Conservation (phyloP, 2,113 vertebrate species). For the Aramus guarauna region DNA sequence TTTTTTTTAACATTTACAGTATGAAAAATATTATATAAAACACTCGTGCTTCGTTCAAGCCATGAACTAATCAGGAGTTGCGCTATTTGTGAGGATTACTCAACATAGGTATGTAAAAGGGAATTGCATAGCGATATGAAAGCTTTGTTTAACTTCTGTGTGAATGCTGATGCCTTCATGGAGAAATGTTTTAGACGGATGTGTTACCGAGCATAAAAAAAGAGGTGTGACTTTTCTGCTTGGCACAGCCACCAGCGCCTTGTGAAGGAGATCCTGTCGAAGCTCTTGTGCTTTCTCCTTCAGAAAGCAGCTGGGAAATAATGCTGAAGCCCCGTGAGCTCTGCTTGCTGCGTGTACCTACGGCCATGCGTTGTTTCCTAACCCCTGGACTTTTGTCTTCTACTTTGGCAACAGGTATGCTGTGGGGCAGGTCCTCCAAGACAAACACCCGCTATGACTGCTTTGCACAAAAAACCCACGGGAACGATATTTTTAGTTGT, state of each 20-base stretch:
- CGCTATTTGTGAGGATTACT: not conserved
- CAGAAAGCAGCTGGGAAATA: not conserved
- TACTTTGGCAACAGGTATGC: not conserved
- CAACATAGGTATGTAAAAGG: not conserved
- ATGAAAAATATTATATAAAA: not conserved
- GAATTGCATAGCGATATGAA: not conserved
- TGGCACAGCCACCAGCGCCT: not conserved
- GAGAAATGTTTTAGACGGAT: not conserved
- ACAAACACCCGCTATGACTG: not conserved
- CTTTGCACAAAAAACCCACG: not conserved
- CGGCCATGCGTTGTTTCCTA: not conserved
- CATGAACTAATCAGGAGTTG: not conserved
- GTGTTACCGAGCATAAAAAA: not conserved
- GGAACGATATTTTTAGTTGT: not conserved
- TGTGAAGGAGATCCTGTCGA: not conserved
- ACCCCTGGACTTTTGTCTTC: not conserved
- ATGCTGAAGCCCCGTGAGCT: not conserved
- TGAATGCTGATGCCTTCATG: not conserved
- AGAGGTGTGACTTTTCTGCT: not conserved
- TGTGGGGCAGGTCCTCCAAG: not conserved
- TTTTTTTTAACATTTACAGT: not conserved
- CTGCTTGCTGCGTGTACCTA: rapidly evolving
- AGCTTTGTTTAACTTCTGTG: not conserved
- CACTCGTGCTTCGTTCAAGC: not conserved
- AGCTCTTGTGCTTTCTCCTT: not conserved